Percentiles rank a stretch among this genome's conserved stretches.
These are phyloP conservation scores for Neotoxoptera formosana DNA, from an alignment of 1,140 invertebrate genomes.

Conservation along the genomic window DNA sequence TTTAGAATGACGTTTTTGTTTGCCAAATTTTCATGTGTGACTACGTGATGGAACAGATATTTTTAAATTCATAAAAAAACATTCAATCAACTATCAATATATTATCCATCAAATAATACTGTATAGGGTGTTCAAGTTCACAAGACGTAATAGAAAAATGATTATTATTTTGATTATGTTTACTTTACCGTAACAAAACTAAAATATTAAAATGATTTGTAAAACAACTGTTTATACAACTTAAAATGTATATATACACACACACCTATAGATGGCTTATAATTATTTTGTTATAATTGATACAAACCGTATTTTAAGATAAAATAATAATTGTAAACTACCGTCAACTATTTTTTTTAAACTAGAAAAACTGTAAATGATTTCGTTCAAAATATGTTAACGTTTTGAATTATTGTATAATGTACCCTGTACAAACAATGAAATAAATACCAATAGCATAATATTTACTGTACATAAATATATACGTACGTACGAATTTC, in stretches of 20 bases:
- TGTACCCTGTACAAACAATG: background rate
- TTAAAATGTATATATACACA: background rate
- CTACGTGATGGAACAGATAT: background rate
- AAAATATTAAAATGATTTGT: too few species aligned
- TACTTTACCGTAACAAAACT: background rate
- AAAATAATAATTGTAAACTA: background rate
- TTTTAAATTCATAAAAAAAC: background rate
- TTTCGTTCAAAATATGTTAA: background rate
- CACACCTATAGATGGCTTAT: background rate
- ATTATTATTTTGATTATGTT: background rate
- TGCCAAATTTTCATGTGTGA: background rate
- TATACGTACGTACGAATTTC: background rate
- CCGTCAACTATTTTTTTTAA: background rate
- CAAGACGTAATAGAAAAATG: background rate
- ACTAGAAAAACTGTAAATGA: background rate
- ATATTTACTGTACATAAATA: background rate
- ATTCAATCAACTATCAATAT: background rate
- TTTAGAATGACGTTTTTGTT: background rate
- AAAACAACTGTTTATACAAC: background rate
- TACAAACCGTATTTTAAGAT: background rate
- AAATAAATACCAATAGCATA: background rate
- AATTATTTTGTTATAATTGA: background rate
- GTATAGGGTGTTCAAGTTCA: background rate
- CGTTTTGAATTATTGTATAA: background rate
- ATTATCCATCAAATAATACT: background rate